Evolutionary conservation across 92 coral and sea anemone species (phyloP).

Genomic region (Phenganax stokvisi): DNA sequence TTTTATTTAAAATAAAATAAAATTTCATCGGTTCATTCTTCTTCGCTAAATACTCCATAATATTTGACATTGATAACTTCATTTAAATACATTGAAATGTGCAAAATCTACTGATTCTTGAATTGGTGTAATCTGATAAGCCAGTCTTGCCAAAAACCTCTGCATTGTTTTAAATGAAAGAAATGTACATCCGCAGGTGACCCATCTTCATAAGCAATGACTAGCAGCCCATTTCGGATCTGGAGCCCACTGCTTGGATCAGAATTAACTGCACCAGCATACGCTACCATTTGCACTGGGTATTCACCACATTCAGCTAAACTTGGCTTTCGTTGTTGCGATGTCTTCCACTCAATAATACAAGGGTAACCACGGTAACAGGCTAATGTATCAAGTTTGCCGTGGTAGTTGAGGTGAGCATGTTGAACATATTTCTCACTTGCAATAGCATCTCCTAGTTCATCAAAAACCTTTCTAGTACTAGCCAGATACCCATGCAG

Average conservation of each 20-base stretch:
- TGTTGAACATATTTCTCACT: conserved; percentile 70
- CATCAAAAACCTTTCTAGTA: conserved; percentile 34
- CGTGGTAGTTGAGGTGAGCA: conserved; percentile 66
- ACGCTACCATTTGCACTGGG: conserved; percentile 87
- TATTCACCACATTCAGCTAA: conserved; percentile 72
- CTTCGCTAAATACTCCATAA: no score
- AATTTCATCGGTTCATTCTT: no score
- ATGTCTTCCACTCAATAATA: conserved; percentile 95
- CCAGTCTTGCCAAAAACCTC: conserved; percentile 79
- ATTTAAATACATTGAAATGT: no score
- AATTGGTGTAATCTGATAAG: conserved; percentile 58
- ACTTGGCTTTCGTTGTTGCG: conserved; percentile 56
- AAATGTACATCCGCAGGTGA: conserved; percentile 81
- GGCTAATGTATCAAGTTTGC: conserved; percentile 72
- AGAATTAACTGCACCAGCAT: conserved; percentile 91
- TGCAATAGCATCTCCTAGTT: conserved; percentile 52
- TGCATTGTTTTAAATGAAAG: conserved; percentile 70
- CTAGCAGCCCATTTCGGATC: conserved; percentile 53
- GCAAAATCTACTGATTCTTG: neutral
- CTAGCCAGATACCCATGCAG: conserved; percentile 25
- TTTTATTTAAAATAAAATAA: no score
- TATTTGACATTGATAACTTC: no score
- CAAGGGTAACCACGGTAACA: conserved; percentile 74
- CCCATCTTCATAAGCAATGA: conserved; percentile 82
- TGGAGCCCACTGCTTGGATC: conserved; percentile 41